Evolutionary conservation across 2,113 vertebrate genomes (phyloP).

Genomic region (Mungos mungo): DNA sequence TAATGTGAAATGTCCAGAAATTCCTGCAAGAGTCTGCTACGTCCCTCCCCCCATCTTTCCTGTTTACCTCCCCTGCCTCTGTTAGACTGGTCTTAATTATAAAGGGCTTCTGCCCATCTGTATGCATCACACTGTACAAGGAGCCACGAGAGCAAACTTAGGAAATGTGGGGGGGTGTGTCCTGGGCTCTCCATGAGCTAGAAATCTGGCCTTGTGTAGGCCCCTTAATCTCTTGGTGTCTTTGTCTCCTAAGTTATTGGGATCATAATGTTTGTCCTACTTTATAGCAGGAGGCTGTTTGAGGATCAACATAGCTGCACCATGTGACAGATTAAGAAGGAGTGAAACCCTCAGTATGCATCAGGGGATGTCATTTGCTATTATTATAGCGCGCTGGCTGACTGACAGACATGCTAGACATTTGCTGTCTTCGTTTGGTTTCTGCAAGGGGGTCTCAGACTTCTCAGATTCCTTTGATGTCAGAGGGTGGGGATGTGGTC

Average conservation of each 20-base stretch:
- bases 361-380: neutral
- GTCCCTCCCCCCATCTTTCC: neutral
- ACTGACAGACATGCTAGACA: neutral
- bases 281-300: neutral
- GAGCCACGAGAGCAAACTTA: neutral
- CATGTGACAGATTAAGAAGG: neutral
- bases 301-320: neutral
- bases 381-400: accelerated
- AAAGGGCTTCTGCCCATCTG: neutral
- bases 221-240: neutral
- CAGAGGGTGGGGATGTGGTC: neutral
- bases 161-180: neutral
- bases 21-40: neutral
- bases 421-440: neutral
- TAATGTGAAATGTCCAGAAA: neutral
- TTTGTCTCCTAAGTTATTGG: neutral
- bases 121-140: neutral
- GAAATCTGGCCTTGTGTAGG: neutral
- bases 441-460: neutral
- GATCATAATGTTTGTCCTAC: neutral
- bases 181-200: neutral
- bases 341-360: neutral
- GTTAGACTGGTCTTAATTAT: neutral
- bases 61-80: neutral
- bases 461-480: neutral